Base-by-base conservation (phyloP, 1,140 invertebrate species). In the Macrobrachium rosenbergii region DNA sequence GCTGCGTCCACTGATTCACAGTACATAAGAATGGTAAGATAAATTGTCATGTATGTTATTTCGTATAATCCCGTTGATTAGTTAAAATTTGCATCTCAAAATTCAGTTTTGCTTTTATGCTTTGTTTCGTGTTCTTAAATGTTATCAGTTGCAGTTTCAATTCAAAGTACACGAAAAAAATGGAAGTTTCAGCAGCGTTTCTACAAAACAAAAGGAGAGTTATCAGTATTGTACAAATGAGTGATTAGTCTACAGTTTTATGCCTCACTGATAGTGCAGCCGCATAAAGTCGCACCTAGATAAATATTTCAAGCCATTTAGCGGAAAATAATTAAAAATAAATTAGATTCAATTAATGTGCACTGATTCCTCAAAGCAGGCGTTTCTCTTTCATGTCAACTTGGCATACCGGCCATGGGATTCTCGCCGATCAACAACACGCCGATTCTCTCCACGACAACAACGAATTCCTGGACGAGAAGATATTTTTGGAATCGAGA, bases 371-470 rank as follows among this genome's bases (percentile, higher is more conserved):
- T 28, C 11, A 21, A 58, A 58, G 10, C 8, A 10, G 16, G 16
- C 21, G 8, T 79, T 58, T 60, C 21, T 19, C n/a, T 80, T 60
- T n/a, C 5, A 45, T n/a, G 17, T 11, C 82, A 90, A 88, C 52
- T 93, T 62, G 95, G 95, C 12, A 93, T 96, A 60, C 94, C 94
- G 5, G 96, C 95, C 0, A 91, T 97, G 67, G 96, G 96, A 52
- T 96, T 97, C 91, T 96, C 95, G 2, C 96, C 96, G 1, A 95
- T 97, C 92, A 95, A 95, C 82, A 93, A 94, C 90, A 96, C 95
- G 0, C 94, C 94, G 0, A 93, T 95, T 0, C 91, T 95, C 0
- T 96, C 8, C 96, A 97, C 90, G 96, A 96, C 90, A 95, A 97
- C 91, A 94, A 97, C 90, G 96, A 97, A 90, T 96, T 93, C 90